A percentile compares a stretch with the other conserved stretches of the same genome.
Conservation (phyloP, 2,888 invertebrate genomes). For the Pterobdella sp. region DNA sequence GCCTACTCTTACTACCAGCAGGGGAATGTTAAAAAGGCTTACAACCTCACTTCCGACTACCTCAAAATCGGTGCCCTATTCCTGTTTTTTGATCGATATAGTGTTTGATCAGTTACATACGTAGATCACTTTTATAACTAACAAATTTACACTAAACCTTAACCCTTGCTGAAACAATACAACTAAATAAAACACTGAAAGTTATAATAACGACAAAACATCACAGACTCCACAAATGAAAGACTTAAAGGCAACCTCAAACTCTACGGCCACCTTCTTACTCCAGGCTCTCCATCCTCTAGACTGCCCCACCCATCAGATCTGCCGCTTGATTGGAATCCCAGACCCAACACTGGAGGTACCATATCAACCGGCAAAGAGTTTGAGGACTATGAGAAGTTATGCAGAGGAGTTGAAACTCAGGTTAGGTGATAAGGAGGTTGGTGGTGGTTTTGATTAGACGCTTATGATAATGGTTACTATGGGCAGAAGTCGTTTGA, state of each 20-base stretch:
- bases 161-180: too few relatives aligned
- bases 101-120: too few relatives aligned
- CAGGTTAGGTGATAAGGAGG: conserved; percentile 33
- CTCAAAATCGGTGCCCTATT: conserved; percentile 57
- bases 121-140: too few relatives aligned
- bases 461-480: too few relatives aligned
- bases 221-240: conserved; percentile 59
- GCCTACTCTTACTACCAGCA: conserved; percentile 46
- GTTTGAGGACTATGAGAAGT: conserved; percentile 54
- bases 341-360: conserved; percentile 22
- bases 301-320: conserved; percentile 10
- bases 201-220: too few relatives aligned
- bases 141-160: too few relatives aligned
- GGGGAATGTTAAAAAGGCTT: conserved; percentile 76
- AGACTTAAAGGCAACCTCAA: conserved; percentile 80
- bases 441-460: not conserved
- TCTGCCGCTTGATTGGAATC: conserved; percentile 9
- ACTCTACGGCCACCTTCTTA: conserved; percentile 77
- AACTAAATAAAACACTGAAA: too few relatives aligned
- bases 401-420: conserved; percentile 55
- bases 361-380: conserved; percentile 47
- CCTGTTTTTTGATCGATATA: not conserved
- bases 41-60: conserved; percentile 79
- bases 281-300: conserved; percentile 38
- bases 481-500: too few relatives aligned